Conservation (phyloP, 2,797 vertebrate genomes). For the Molossus molossus region DNA sequence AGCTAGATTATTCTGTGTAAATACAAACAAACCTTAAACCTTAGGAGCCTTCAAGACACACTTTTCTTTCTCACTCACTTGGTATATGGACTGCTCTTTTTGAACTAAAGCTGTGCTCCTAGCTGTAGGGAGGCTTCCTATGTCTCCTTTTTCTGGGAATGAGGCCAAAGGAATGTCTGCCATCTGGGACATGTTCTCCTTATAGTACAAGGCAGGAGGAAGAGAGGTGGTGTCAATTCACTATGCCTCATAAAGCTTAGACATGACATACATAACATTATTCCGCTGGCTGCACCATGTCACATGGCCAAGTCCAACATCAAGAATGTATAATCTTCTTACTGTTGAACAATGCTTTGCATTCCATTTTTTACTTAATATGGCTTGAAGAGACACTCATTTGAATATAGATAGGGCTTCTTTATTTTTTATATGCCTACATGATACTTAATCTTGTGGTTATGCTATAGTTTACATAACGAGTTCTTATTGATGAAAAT, state of each 20-base stretch:
- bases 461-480: background rate
- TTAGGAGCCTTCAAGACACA: background rate
- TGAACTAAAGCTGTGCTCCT: background rate
- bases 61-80: background rate
- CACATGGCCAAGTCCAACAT: background rate
- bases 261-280: background rate
- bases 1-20: background rate
- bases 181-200: background rate
- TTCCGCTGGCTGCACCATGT: background rate
- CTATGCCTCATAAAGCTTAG: background rate
- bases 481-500: background rate
- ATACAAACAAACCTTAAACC: background rate
- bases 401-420: background rate
- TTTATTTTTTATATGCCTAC: background rate
- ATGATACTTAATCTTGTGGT: background rate
- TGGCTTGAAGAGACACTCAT: background rate
- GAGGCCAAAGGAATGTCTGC: background rate
- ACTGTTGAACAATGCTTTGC: background rate
- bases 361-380: background rate
- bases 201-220: background rate
- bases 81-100: background rate
- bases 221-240: background rate
- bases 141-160: background rate
- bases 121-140: background rate
- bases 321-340: background rate